Base-by-base conservation (phyloP, 2,888 invertebrate species). In the Barypeithes pellucidus region DNA sequence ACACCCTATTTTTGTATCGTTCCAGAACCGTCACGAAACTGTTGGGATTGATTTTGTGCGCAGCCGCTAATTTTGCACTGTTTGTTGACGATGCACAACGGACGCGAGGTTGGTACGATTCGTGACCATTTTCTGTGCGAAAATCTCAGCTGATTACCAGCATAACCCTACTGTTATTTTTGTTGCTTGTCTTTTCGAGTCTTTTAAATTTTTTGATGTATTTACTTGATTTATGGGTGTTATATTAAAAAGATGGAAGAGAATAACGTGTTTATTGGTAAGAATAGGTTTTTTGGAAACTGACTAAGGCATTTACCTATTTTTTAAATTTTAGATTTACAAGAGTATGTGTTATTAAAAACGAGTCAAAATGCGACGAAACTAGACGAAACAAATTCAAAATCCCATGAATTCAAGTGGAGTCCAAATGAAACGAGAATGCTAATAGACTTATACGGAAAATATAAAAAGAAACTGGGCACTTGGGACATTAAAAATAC, bases 361-460 rank as follows among this genome's bases (percentile, higher is more conserved):
- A 5, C 36, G 9, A 39, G 36, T 39, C 36, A 39, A 39, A 39
- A 39, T 9, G 9, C 9, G 3, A 5, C 9, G 36, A 39, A 11
- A 39, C 3, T 9, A 39, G 5, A 39, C 5, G 36, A 36, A 9
- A 41, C n/a, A 41, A 14, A 14, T 41, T 14, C 14, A 41, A n/a
- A 14, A 18, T 1, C 20, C 16, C 45, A 18, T 2, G 45, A 47
- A 18, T 47, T 9, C 20, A 47, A 47, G 20, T 47, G 45, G 45
- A 47, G 20, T 47, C 16, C 4, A 24, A 57, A 36, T 9, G 33
- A 57, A 50, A 75, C 75, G 36, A 24, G 52, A 59, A 29, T 62
- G n/a, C 54, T 76, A 52, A 73, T 76, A 16, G 67, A 73, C 50
- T 59, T 59, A n/a, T 73, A 73, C 52, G 33, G 54, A 59, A 70